Base-by-base conservation (phyloP, 1,140 invertebrate genomes). In the Conus ventricosus region DNA sequence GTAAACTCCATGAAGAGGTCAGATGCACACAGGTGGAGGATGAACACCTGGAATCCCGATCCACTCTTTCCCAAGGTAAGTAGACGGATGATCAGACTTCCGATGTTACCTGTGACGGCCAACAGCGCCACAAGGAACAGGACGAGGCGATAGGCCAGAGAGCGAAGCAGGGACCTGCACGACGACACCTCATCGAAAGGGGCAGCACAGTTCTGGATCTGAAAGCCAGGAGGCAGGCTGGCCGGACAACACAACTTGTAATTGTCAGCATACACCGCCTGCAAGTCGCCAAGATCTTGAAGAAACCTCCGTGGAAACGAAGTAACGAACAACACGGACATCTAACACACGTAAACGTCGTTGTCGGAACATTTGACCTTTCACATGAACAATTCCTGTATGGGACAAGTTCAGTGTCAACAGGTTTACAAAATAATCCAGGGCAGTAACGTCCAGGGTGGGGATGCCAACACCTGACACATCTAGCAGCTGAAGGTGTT, bases 211-310 rank as follows among this genome's bases (percentile, higher is more conserved):
- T 4, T 67, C 8, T 23, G 4, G 25, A 53, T 17, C 7, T 82
- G 13, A 82, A 51, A 51, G 27, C 57, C 7, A 23, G 7, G 7
- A 6, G 27, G 57, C n/a, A 20, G 54, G 25, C 23, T 25, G 0
- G 39, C 54, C 8, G 55, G 6, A n/a, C 92, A 92, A 55, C 92
- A 92, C 51, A 92, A 57, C 23, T 78, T 85, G 71, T 88, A 91
- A 3, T 51, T 80, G 71, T 91, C 92, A 54, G 88, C 76, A 20
- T 83, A 84, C 5, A 92, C 81, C 4, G 25, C 10, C 23, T 75
- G n/a, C 10, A 92, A 84, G 4, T 76, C n/a, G 10, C 7, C 23
- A 4, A 88, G 60, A 20, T 60, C 55, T n/a, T 17, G 63, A 51
- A 92, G 88, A 20, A 90, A 27, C 17, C 88, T 60, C 11, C 13